Percentiles rank a stretch among this genome's conserved stretches.
Evolutionary conservation across 2,113 vertebrate genomes (phyloP).

Genomic region (Gorilla gorilla): DNA sequence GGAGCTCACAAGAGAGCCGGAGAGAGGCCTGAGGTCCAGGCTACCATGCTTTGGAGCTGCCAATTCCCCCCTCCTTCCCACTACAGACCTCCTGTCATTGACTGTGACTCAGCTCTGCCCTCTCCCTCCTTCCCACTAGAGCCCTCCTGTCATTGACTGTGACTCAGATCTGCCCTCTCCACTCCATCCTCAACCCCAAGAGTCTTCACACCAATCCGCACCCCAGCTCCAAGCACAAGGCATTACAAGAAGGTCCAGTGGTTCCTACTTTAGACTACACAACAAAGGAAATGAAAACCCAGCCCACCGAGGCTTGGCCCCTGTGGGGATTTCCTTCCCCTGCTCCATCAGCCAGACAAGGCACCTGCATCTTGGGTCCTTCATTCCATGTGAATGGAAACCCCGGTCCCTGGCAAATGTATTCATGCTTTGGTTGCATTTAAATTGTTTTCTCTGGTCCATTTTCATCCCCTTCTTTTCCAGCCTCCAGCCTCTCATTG

Average conservation of each 20-base stretch:
- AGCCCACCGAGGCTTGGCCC: fast-evolving
- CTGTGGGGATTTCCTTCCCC: not conserved
- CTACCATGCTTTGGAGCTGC: too few species aligned
- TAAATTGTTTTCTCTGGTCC: not conserved
- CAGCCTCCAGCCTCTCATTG: not conserved
- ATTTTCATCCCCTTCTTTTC: not conserved
- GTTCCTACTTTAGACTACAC: not conserved
- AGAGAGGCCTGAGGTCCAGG: not conserved
- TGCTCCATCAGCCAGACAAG: not conserved
- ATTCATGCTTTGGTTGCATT: not conserved
- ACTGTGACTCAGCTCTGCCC: not conserved
- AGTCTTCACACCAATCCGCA: not conserved
- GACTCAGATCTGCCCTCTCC: not conserved
- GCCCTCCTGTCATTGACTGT: not conserved
- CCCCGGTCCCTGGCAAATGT: not conserved
- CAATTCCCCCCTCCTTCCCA: fast-evolving
- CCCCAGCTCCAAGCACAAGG: not conserved
- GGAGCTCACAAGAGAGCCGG: fast-evolving
- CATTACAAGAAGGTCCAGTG: not conserved
- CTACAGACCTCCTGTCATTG: too few species aligned
- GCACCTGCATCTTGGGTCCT: fast-evolving
- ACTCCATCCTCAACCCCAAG: not conserved
- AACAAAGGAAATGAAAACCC: not conserved
- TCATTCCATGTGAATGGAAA: fast-evolving
- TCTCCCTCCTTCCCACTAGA: not conserved